phyloP scores from a whole-genome alignment of 1,140 invertebrate genomes.

The Sinella curviseta region DNA sequence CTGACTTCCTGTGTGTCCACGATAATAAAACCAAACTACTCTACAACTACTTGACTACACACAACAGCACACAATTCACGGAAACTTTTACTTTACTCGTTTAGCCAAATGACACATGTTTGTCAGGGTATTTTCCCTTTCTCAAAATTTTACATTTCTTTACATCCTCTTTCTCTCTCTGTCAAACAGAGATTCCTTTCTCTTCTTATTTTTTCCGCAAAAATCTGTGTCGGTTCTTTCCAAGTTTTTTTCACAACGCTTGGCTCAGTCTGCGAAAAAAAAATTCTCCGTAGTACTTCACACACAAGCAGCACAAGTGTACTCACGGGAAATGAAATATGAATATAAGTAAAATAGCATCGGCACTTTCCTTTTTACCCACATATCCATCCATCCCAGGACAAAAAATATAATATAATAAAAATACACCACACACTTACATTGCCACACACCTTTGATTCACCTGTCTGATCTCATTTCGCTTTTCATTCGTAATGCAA shows the following conservation, averaged over 20 bases:
- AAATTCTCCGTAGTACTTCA: background rate
- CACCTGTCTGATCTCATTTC: background rate
- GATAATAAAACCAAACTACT: too few species aligned
- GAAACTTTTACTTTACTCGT: too few species aligned
- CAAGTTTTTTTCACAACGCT: background rate
- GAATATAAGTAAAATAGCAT: background rate
- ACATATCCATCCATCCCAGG: background rate
- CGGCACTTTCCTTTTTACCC: background rate
- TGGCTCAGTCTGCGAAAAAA: background rate
- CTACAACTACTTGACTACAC: too few species aligned
- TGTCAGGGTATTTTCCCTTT: too few species aligned
- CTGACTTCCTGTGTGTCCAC: too few species aligned
- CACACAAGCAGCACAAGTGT: background rate
- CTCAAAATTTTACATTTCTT: background rate
- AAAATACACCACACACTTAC: background rate
- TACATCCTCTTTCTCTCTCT: background rate
- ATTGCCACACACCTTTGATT: constrained; percentile 5
- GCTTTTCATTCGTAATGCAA: background rate
- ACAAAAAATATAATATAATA: background rate
- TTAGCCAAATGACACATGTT: too few species aligned
- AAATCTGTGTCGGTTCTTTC: too few species aligned
- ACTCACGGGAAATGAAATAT: background rate
- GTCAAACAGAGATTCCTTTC: background rate
- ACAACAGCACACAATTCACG: too few species aligned
- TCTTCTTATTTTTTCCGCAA: too few species aligned